These are phyloP conservation scores for Ceuthmochares aereus DNA, from an alignment of 2,113 vertebrate genomes.

Conservation along the genomic window DNA sequence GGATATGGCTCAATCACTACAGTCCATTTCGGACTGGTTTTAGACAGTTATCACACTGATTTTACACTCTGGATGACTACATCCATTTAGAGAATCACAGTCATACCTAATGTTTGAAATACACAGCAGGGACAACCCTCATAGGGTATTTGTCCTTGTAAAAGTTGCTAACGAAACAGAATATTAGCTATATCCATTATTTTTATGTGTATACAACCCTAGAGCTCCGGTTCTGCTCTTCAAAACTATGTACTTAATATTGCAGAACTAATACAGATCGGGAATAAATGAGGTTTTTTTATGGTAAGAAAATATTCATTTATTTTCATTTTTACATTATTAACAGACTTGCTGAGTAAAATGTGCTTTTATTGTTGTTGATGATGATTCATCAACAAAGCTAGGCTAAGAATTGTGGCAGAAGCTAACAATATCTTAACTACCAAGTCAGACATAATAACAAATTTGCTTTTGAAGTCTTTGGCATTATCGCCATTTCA, in stretches of 20 bases:
- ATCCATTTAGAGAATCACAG: neutral
- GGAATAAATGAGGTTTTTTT: neutral
- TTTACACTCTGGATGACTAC: neutral
- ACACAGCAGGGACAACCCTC: neutral
- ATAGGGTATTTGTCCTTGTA: neutral
- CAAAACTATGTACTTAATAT: neutral
- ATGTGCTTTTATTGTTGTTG: neutral
- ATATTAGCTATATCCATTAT: neutral
- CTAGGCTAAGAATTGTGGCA: neutral
- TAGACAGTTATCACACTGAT: neutral
- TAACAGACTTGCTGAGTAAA: conserved; percentile 24
- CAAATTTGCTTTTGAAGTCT: neutral
- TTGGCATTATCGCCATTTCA: neutral
- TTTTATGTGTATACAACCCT: neutral
- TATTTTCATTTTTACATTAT: conserved; percentile 25
- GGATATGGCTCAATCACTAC: neutral
- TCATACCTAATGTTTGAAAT: neutral
- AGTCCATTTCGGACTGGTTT: neutral
- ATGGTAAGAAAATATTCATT: neutral
- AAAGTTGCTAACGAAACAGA: neutral
- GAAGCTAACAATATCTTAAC: neutral
- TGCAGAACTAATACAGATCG: neutral
- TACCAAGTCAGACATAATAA: neutral
- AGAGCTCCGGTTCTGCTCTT: neutral
- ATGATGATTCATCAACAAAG: neutral